Base-by-base conservation (phyloP, 2,113 vertebrate species). In the Tragulus kanchil region DNA sequence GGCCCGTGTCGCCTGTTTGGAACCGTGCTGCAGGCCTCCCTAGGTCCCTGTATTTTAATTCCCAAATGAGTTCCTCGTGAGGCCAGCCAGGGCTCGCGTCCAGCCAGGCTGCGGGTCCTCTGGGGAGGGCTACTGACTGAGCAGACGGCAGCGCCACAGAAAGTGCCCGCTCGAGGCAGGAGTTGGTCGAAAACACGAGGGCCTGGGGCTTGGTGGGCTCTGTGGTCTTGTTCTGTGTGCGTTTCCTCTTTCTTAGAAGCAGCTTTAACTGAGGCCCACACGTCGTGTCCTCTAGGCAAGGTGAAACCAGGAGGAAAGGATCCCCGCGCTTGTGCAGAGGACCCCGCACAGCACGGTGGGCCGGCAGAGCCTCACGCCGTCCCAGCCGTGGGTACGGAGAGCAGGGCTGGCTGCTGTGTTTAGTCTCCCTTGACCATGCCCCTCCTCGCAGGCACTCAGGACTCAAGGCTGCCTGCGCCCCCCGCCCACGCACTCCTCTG, bases 1-100 rank as follows among this genome's bases (percentile, higher is more conserved):
- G 11, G 1, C 58, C 42, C 0, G 0, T 1, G 4, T n/a, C 0
- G 26, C 36, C 52, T 17, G 19, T 85, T n/a, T 19, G 48, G 28
- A 65, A 9, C 23, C 50, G 1, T 0, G 0, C 62, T 61, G 58
- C 25, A 5, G 7, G 12, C 36, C 13, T 19, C 62, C 16, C 36
- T 36, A 36, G 28, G 67, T 16, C 16, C 17, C 19, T 54, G 0
- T 19, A 17, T 62, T 64, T 52, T 36, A 45, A 3, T 4, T 42
- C 21, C 21, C 13, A 28, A 15, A 13, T n/a, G 36, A 52, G 28
- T 52, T 69, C 52, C 36, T 52, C 1, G 17, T 16, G 73, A 31
- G 83, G 71, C 5, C 0, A 21, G 42, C 45, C 11, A 23, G n/a
- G 82, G 69, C 77, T 6, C 14, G 19, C 25, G 36, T 50, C 84